These are phyloP conservation scores for Cephalopachus bancanus DNA, from an alignment of 2,797 vertebrate species.

Conservation along the genomic window DNA sequence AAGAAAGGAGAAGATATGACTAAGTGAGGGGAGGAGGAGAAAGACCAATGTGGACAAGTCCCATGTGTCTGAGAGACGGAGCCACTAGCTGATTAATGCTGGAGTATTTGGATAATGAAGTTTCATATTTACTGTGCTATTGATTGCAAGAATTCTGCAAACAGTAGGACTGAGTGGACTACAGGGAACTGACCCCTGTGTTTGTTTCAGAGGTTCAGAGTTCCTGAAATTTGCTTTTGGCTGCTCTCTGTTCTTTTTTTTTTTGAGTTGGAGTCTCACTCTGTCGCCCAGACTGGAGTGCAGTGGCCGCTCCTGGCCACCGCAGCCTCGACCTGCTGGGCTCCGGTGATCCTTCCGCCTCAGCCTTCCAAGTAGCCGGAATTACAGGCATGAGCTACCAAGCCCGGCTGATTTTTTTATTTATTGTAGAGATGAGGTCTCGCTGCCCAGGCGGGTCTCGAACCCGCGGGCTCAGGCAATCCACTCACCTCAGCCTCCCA, in stretches of 20 bases:
- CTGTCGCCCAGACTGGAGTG: no score
- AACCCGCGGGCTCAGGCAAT: no score
- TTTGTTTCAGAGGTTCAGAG: background rate
- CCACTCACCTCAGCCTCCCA: no score
- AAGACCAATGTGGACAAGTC: background rate
- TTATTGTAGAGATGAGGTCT: no score
- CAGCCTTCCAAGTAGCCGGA: no score
- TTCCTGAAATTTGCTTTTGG: constrained; percentile 46
- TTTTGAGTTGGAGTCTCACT: no score
- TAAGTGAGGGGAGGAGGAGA: background rate
- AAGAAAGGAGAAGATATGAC: background rate
- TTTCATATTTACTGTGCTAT: background rate
- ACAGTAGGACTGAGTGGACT: background rate
- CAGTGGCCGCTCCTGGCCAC: no score
- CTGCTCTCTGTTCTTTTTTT: background rate
- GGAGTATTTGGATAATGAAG: background rate
- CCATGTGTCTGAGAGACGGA: background rate
- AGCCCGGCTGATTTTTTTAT: no score
- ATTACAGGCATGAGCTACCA: no score
- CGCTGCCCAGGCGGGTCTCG: no score
- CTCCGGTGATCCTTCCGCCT: no score
- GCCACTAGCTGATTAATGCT: background rate
- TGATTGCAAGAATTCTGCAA: constrained; percentile 29
- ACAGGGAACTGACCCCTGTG: background rate
- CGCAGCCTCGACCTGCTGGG: no score